Evolutionary conservation across 2,888 invertebrate genomes (phyloP), one percentile per base, ranked within the genome.

Genomic region (Bombylius discolor): DNA sequence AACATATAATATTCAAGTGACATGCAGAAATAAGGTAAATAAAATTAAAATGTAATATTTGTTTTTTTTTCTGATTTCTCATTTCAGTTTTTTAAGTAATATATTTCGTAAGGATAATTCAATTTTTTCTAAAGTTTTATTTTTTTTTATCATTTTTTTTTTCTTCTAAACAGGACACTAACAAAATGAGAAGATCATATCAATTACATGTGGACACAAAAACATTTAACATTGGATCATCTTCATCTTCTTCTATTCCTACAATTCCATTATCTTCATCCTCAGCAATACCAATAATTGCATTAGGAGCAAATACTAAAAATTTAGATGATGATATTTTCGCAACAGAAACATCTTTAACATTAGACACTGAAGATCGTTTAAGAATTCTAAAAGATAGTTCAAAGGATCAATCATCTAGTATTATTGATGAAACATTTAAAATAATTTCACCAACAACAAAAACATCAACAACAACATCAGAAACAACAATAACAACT

Each of bases 1-100:
- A 49, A 74, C 85, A 62, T 89, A 87, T 72, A 85, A 86, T 72
- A 86, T 89, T 67, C 87, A 88, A 80, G 88, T 87, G 62, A 69
- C 69, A 64, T 69, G 69, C 62, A 68, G 67, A 62, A 68, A 68
- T 62, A 69, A 68, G 67, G 69, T 69, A 65, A 68, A 31, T 46
- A n/a, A 31, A 36, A 36, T 36, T 9, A 36, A 1, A 36, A 36
- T 8, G 6, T 36, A 36, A n/a, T n/a, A n/a, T n/a, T n/a, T n/a
- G n/a, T 36, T 36, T 6, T 36, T 8, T 36, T 36, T 6, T 3
- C 36, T 36, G 36, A 3, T 9, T 36, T 36, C 9, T 36, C 6
- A 36, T 36, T 4, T 36, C 4, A 36, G 36, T 36, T 6, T 36
- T 36, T 8, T 9, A 36, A 36, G 9, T 36, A 36, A 36, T 3